Evolutionary conservation across 2,113 vertebrate genomes (phyloP).

Genomic region (Microcebus jonahi): DNA sequence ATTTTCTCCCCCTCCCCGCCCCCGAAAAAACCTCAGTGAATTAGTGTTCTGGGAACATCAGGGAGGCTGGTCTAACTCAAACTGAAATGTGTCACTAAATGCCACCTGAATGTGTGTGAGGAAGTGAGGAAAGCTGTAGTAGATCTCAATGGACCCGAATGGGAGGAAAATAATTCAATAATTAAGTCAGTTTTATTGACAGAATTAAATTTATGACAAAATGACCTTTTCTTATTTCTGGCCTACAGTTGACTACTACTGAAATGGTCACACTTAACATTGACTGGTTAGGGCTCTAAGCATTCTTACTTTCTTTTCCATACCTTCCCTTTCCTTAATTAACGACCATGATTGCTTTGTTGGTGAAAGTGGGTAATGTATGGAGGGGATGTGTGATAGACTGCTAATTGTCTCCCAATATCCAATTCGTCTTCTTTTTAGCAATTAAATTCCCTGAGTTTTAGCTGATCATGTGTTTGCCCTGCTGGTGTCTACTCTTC

Average conservation of each 20-base stretch:
- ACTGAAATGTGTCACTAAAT: conserved; percentile 12
- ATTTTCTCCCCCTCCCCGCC: too few species aligned
- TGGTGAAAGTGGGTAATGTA: neutral
- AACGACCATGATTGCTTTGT: neutral
- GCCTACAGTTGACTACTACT: too few species aligned
- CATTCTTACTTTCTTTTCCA: too few species aligned
- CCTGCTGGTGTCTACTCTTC: neutral
- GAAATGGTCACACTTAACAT: too few species aligned
- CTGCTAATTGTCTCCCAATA: neutral
- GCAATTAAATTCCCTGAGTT: neutral
- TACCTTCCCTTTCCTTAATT: too few species aligned
- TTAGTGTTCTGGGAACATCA: too few species aligned
- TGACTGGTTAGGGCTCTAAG: too few species aligned
- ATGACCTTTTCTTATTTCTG: too few species aligned
- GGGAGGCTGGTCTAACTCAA: too few species aligned
- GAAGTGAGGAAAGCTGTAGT: neutral
- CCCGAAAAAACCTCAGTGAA: too few species aligned
- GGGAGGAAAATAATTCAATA: conserved; percentile 47
- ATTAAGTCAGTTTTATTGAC: too few species aligned
- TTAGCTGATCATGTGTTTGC: neutral
- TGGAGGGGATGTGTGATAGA: neutral
- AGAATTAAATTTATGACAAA: too few species aligned
- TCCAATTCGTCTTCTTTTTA: neutral
- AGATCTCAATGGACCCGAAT: neutral
- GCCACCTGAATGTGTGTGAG: neutral